Base-by-base conservation (phyloP, 2,888 invertebrate species). In the Entomobrya multifasciata region DNA sequence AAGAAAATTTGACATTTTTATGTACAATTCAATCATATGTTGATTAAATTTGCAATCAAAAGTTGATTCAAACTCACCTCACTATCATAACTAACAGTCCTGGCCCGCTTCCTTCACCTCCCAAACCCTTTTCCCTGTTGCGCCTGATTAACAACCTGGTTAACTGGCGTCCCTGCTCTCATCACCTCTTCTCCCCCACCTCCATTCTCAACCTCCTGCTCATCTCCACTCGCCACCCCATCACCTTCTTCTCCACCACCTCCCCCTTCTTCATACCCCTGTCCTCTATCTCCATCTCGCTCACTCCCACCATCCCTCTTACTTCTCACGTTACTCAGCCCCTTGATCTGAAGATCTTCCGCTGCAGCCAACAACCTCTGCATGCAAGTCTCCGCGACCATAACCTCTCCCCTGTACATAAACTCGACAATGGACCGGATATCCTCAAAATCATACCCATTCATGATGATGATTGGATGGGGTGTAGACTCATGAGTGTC, bases 341-440 rank as follows among this genome's bases (percentile, higher is more conserved):
- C 94, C 92, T 94, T 94, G 1, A 94, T 92, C 92, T 93, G 93
- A 17, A 94, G 91, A 30, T 92, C 92, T 91, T 93, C 93, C 1
- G 93, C 93, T 41, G 93, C 92, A 4, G 92, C 92, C 47, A 94
- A 90, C 47, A 94, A 91, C 83, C 92, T 91, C 79, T 93, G 92
- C 87, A 94, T 91, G 87, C 93, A 93, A 17, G 91, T 90, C 89
- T 93, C 93, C 5, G 92, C 91, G 11, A 92, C 93, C 91, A 93
- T 93, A n/a, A 93, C 92, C 92, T 94, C 93, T 20, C 94, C 94
- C 87, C 92, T 92, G 91, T 94, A 94, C 92, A 94, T 93, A 89
- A 93, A 94, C 82, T 93, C 93, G 27, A 94, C 92, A 47, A 94
- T 92, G 76, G 93, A 92, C 88, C 92, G 92, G 3, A 94, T 91